Conservation (phyloP, 2,797 vertebrate species). For the Podarcis siculus region DNA sequence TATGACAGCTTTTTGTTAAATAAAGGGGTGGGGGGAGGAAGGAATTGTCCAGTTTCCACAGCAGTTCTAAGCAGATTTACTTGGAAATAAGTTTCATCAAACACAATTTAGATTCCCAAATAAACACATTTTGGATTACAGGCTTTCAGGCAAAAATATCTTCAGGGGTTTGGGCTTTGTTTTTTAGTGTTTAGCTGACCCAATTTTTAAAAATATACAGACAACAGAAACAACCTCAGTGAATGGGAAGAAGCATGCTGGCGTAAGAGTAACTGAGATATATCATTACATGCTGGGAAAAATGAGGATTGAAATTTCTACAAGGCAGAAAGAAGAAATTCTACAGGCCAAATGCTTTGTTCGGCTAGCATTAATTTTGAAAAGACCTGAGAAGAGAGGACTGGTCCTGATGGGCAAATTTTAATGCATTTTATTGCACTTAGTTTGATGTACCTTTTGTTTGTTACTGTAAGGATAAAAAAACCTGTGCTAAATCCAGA, state of each 20-base stretch:
- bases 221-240: constrained; percentile 34
- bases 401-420: not conserved
- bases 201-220: constrained; percentile 39
- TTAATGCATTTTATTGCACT: not conserved
- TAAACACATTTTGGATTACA: not conserved
- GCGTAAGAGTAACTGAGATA: constrained; percentile 51
- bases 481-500: not conserved
- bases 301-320: constrained; percentile 56
- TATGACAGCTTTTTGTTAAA: constrained; percentile 45
- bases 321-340: constrained; percentile 42
- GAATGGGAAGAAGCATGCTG: constrained; percentile 59
- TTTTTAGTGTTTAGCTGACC: constrained; percentile 50
- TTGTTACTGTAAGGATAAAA: not conserved
- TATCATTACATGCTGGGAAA: constrained; percentile 58
- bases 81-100: not conserved
- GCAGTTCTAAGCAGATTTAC: not conserved
- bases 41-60: constrained; percentile 18
- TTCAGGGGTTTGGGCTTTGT: constrained; percentile 1
- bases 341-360: constrained; percentile 36
- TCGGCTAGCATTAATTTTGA: not conserved
- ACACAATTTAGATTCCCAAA: not conserved
- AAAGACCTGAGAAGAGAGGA: not conserved
- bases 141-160: constrained; percentile 54
- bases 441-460: not conserved
- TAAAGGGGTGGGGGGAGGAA: constrained; percentile 32